Evolutionary conservation across 2,888 invertebrate species (phyloP).

Genomic region (Cheilosia grossa): DNA sequence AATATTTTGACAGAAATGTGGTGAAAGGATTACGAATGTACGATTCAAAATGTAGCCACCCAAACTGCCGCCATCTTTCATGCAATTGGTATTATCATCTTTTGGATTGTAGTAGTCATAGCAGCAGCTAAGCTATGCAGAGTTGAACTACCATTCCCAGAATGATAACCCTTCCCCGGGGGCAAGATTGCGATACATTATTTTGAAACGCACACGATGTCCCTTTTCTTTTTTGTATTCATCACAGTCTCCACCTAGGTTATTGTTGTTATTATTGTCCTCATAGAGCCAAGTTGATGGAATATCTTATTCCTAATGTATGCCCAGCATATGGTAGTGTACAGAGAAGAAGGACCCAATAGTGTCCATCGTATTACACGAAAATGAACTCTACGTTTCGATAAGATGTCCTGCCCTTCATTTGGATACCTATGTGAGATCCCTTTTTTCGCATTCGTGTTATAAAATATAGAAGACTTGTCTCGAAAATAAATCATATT

Average conservation of each 20-base stretch:
- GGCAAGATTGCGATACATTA: slow-evolving; percentile 65
- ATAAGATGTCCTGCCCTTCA: slow-evolving; percentile 37
- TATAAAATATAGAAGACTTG: slow-evolving; percentile 25
- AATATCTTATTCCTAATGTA: slow-evolving; percentile 55
- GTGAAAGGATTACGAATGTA: slow-evolving; percentile 61
- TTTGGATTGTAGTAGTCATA: slow-evolving; percentile 18
- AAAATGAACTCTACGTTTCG: slow-evolving; percentile 51
- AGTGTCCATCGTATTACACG: slow-evolving; percentile 30
- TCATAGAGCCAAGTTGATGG: slow-evolving; percentile 20
- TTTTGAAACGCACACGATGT: slow-evolving; percentile 63
- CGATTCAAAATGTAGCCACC: slow-evolving; percentile 38
- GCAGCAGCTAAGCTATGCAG: slow-evolving; percentile 11
- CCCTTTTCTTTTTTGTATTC: slow-evolving; percentile 49
- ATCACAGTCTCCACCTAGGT: slow-evolving; percentile 48
- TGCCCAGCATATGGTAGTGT: not conserved
- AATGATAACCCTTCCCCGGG: slow-evolving; percentile 48
- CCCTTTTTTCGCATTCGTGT: slow-evolving; percentile 7
- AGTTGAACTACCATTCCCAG: not conserved
- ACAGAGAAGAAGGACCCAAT: not conserved
- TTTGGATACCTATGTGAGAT: slow-evolving; percentile 1
- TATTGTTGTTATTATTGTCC: slow-evolving; percentile 62
- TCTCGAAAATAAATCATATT: slow-evolving; percentile 67
- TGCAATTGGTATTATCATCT: slow-evolving; percentile 43
- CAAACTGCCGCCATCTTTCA: slow-evolving; percentile 6
- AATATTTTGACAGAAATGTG: slow-evolving; percentile 54